phyloP scores from a whole-genome alignment of 2,113 vertebrate species.

The Sorex fumeus region DNA sequence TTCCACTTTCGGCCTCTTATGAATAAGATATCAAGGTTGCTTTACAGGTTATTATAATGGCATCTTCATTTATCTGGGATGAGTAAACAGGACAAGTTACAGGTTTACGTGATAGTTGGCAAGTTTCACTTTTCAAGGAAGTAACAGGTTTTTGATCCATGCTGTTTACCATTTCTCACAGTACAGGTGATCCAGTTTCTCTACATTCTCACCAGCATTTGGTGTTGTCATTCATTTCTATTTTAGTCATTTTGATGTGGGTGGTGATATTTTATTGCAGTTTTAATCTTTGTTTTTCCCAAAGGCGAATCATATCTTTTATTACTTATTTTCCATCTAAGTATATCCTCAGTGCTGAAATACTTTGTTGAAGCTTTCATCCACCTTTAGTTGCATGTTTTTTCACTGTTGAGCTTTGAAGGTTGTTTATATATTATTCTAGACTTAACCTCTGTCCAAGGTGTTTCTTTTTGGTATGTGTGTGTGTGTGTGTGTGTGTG shows the following conservation, averaged over 20 bases:
- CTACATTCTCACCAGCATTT: background rate
- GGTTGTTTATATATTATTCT: background rate
- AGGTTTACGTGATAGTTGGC: background rate
- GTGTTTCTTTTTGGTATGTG: background rate
- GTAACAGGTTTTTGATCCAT: background rate
- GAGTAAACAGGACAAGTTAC: background rate
- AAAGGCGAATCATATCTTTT: constrained; percentile 31
- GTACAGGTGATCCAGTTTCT: background rate
- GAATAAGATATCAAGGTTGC: constrained; percentile 3
- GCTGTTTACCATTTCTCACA: background rate
- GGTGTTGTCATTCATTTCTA: constrained; percentile 11
- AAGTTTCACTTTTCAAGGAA: constrained; percentile 25
- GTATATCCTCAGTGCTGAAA: constrained; percentile 15
- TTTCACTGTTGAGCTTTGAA: background rate
- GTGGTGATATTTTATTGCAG: constrained; percentile 26
- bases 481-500: too few relatives aligned
- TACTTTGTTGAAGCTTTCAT: constrained; percentile 2
- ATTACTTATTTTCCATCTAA: constrained; percentile 47
- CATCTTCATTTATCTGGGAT: background rate
- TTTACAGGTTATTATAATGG: background rate
- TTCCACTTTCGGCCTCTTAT: background rate
- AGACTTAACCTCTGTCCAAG: constrained; percentile 36
- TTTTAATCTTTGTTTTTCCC: constrained; percentile 64
- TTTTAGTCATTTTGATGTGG: constrained; percentile 46
- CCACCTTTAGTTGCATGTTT: constrained; percentile 33